Percentiles rank a stretch among this genome's conserved stretches.
Conservation (phyloP, 2,797 vertebrate species). For the Gambelia wislizenii region DNA sequence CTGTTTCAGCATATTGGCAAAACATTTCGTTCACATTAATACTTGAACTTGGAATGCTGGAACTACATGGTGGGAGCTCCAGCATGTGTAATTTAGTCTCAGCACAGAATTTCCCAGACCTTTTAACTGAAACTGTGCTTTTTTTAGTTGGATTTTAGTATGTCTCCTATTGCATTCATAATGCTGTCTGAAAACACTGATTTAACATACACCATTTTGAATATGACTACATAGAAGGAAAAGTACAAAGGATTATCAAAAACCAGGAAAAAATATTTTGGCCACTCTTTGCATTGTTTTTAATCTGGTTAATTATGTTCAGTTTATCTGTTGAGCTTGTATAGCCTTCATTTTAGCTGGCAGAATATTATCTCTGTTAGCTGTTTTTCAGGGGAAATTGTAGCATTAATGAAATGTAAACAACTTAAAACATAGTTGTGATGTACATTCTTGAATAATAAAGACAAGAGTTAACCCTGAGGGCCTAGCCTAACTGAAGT, state of each 20-base stretch:
- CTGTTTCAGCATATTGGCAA: not conserved
- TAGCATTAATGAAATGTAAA: conserved; percentile 67
- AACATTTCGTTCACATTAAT: not conserved
- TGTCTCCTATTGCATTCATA: conserved; percentile 35
- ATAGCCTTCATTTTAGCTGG: conserved; percentile 71
- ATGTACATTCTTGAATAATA: conserved; percentile 27
- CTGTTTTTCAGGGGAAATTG: conserved; percentile 61
- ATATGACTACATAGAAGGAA: conserved; percentile 21
- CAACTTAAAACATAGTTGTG: conserved; percentile 47
- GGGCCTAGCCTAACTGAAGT: not conserved
- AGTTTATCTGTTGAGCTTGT: conserved; percentile 63
- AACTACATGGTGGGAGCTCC: not conserved
- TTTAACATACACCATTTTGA: conserved; percentile 5
- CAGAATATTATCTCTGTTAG: conserved; percentile 67
- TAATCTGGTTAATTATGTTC: conserved; percentile 76
- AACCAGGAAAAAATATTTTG: conserved; percentile 65
- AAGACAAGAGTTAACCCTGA: conserved; percentile 31
- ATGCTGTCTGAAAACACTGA: conserved; percentile 31
- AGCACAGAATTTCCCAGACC: not conserved
- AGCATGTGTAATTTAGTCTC: not conserved
- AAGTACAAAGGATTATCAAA: conserved; percentile 53
- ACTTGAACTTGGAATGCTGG: not conserved
- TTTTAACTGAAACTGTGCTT: not conserved
- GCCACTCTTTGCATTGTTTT: conserved; percentile 69
- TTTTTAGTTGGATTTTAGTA: conserved; percentile 31